Percentiles rank a stretch among this genome's conserved stretches.
Conservation (phyloP, 2,113 vertebrate species). For the Sprattus sprattus region DNA sequence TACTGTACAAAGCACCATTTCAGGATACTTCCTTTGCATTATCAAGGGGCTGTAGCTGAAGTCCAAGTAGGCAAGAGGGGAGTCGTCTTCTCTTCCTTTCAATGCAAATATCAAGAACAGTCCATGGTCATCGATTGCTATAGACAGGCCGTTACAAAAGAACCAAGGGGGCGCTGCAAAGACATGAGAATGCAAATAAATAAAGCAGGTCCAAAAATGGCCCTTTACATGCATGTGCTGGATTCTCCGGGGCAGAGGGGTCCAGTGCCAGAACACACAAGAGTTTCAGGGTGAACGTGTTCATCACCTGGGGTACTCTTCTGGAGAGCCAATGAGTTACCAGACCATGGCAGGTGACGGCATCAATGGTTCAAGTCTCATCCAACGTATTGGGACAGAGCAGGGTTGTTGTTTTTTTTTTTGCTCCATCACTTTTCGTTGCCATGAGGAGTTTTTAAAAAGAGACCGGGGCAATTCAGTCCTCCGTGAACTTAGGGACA, state of each 20-base stretch:
- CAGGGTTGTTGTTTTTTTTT: not conserved
- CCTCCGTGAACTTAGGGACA: not conserved
- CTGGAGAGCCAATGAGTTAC: not conserved
- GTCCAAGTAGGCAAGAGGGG: not conserved
- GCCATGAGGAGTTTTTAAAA: not conserved
- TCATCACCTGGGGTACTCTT: not conserved
- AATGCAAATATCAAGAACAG: conserved; percentile 28
- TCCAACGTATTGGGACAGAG: not conserved
- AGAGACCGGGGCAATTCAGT: not conserved
- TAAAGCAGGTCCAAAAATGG: conserved; percentile 28
- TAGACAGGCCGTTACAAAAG: conserved; percentile 44
- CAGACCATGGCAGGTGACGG: not conserved
- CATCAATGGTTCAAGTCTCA: not conserved
- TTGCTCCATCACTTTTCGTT: not conserved
- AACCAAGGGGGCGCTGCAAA: conserved; percentile 36
- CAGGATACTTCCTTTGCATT: conserved; percentile 28
- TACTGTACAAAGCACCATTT: conserved; percentile 27
- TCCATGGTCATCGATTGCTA: conserved; percentile 45
- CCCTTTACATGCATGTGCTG: conserved; percentile 15
- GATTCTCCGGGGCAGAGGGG: not conserved
- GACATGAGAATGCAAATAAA: conserved; percentile 55
- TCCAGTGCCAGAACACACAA: not conserved
- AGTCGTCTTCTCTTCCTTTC: not conserved
- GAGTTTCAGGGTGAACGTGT: not conserved
- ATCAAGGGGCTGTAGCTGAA: conserved; percentile 7